Conservation (phyloP, 2,797 vertebrate genomes). For the Pempheris klunzingeri region DNA sequence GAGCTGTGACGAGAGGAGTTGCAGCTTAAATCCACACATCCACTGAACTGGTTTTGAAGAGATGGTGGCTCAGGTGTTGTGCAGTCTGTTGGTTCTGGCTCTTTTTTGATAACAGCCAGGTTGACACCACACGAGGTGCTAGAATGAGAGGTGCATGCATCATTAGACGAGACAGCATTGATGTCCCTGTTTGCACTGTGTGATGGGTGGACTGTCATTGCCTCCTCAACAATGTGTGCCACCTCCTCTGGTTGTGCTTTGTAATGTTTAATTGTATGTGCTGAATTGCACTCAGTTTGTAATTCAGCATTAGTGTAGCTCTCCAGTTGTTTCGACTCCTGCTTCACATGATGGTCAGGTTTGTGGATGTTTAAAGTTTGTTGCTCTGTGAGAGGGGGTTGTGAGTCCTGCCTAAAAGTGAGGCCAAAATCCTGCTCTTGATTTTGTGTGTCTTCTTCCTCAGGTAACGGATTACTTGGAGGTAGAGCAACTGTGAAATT, state of each 20-base stretch:
- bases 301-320: background rate
- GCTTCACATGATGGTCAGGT: conserved; percentile 32
- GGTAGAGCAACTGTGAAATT: conserved; percentile 44
- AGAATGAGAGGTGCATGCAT: conserved; percentile 20
- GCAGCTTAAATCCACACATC: conserved; percentile 69
- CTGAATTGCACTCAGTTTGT: conserved; percentile 17
- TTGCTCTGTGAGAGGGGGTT: conserved; percentile 30
- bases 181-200: conserved; percentile 23
- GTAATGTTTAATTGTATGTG: conserved; percentile 27
- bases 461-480: background rate
- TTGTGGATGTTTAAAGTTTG: conserved; percentile 4
- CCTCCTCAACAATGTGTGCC: conserved; percentile 20
- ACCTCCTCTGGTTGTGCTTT: conserved; percentile 40
- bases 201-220: conserved; percentile 2
- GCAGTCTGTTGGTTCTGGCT: conserved; percentile 54
- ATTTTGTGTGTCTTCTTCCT: conserved; percentile 24
- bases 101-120: conserved; percentile 68
- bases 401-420: conserved; percentile 22
- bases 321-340: conserved; percentile 38
- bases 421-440: conserved; percentile 30
- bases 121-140: conserved; percentile 20
- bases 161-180: background rate
- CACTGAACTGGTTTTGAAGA: conserved; percentile 32
- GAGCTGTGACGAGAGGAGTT: conserved; percentile 51
- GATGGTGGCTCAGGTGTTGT: conserved; percentile 21